Evolutionary conservation across 2,113 vertebrate species (phyloP).

Genomic region (Caranx melampygus): DNA sequence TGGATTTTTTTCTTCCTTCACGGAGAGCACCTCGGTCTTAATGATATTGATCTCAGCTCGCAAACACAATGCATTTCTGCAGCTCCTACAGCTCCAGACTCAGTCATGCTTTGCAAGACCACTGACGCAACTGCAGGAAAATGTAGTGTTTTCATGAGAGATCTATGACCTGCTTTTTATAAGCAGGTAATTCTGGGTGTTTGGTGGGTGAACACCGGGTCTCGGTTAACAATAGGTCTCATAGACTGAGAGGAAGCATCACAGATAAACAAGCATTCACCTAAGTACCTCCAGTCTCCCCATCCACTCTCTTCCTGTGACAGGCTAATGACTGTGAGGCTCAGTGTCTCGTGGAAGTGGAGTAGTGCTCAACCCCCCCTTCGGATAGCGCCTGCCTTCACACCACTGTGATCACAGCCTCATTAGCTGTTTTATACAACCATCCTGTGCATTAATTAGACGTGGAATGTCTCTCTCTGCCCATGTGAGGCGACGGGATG

Average conservation of each 20-base stretch:
- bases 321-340: constrained; percentile 86
- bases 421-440: constrained; percentile 94
- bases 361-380: constrained; percentile 81
- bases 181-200: not conserved
- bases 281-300: constrained; percentile 57
- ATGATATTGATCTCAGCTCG: not conserved
- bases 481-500: constrained; percentile 83
- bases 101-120: not conserved
- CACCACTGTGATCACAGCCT: constrained; percentile 93
- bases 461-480: constrained; percentile 90
- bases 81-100: not conserved
- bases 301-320: constrained; percentile 84
- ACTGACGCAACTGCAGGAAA: not conserved
- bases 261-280: constrained; percentile 24
- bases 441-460: constrained; percentile 95
- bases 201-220: not conserved
- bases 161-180: not conserved
- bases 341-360: constrained; percentile 85
- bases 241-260: constrained; percentile 4
- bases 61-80: not conserved
- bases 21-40: not conserved
- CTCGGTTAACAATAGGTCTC: not conserved
- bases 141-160: not conserved
- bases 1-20: constrained; percentile 11
- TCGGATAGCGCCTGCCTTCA: constrained; percentile 87